A percentile compares a stretch with the other conserved stretches of the same genome.
Conservation (phyloP, 2,888 invertebrate species). For the Trissoscelio sp. region DNA sequence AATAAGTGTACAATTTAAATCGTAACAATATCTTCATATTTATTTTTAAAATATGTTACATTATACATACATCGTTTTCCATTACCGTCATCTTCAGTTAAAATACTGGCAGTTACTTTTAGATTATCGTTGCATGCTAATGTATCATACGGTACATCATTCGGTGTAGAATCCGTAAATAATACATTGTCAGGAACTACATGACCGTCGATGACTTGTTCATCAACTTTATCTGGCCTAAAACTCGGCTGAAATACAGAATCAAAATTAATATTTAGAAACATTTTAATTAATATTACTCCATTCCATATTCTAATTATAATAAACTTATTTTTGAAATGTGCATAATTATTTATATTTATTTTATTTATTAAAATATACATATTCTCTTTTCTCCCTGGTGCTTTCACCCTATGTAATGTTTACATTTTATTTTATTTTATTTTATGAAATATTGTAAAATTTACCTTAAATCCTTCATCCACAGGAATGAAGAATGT, state of each 20-base stretch:
- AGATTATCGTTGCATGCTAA: conserved; percentile 93
- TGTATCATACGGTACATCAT: conserved; percentile 90
- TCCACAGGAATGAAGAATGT: conserved; percentile 97
- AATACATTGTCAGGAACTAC: conserved; percentile 94
- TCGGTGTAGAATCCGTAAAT: conserved; percentile 92
- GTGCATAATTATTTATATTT: too few species aligned
- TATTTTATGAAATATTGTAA: too few species aligned
- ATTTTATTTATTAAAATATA: too few species aligned
- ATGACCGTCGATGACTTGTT: conserved; percentile 94
- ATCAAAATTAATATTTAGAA: neutral
- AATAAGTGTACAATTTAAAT: too few species aligned
- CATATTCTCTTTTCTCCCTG: too few species aligned
- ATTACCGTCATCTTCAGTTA: conserved; percentile 88
- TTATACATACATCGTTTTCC: conserved; percentile 86
- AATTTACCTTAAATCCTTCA: conserved; percentile 93
- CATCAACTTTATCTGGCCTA: conserved; percentile 90
- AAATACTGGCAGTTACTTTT: conserved; percentile 92
- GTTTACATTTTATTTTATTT: too few species aligned
- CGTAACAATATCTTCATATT: too few species aligned
- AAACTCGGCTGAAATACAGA: conserved; percentile 85
- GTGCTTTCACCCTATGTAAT: too few species aligned
- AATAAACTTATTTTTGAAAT: too few species aligned
- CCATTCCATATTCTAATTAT: too few species aligned
- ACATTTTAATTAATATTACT: too few species aligned
- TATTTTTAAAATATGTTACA: too few species aligned